These are phyloP conservation scores for Villa cingulata DNA, from an alignment of 2,888 invertebrate genomes.

Conservation along the genomic window DNA sequence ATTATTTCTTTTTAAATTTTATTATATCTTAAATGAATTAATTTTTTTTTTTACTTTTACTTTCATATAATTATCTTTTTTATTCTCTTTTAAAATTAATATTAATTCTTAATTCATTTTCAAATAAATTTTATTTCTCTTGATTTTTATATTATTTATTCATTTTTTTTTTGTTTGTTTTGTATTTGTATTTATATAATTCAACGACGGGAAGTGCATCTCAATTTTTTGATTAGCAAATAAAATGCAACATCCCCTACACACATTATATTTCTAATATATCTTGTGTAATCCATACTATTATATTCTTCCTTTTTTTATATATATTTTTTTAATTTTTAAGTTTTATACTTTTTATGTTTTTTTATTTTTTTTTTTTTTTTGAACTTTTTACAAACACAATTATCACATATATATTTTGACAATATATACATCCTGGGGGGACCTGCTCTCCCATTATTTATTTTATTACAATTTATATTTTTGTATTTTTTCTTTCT, in stretches of 20 bases:
- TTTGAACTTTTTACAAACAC: background rate
- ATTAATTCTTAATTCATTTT: too few species aligned
- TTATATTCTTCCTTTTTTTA: background rate
- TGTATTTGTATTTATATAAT: background rate
- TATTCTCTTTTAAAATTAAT: background rate
- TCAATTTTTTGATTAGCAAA: background rate
- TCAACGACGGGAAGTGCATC: background rate
- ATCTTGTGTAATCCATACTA: background rate
- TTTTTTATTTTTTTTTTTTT: background rate
- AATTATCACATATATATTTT: background rate
- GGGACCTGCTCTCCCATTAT: background rate
- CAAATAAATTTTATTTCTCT: too few species aligned
- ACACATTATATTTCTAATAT: background rate
- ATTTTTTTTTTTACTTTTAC: background rate
- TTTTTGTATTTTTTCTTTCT: background rate
- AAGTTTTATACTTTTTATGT: too few species aligned
- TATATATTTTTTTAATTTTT: background rate
- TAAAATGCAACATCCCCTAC: background rate
- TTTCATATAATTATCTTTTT: background rate
- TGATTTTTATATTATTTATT: too few species aligned
- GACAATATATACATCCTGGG: background rate
- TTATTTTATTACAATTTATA: background rate
- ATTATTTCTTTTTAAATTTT: too few species aligned
- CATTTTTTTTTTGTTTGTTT: background rate
- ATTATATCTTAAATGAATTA: too few species aligned